Conservation (phyloP, 2,888 invertebrate species). For the Polydrusus tereticollis region DNA sequence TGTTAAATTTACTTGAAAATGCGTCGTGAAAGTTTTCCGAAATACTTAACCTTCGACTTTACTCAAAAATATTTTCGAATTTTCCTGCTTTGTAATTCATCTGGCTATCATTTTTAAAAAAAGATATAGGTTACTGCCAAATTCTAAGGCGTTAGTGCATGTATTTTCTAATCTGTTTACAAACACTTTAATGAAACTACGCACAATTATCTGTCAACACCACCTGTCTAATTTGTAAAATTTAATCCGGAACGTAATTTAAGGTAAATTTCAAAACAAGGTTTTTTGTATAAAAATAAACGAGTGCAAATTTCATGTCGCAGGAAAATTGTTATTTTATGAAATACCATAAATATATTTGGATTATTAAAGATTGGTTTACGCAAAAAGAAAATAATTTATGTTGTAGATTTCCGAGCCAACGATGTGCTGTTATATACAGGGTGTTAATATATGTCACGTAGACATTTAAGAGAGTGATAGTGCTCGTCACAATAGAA, state of each 20-base stretch:
- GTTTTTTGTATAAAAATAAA: not conserved
- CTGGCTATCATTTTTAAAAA: not conserved
- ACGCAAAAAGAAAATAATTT: too few species aligned
- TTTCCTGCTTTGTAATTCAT: slow-evolving; percentile 2
- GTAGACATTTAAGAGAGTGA: too few species aligned
- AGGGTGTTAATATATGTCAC: too few species aligned
- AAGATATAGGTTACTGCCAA: slow-evolving; percentile 4
- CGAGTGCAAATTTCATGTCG: too few species aligned
- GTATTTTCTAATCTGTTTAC: slow-evolving; percentile 25
- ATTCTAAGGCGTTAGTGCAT: slow-evolving; percentile 16
- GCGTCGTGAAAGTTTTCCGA: not conserved
- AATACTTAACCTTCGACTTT: slow-evolving; percentile 6
- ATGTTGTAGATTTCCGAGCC: too few species aligned
- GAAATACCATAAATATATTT: too few species aligned
- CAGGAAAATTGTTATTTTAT: too few species aligned
- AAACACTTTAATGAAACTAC: slow-evolving; percentile 20
- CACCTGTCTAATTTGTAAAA: slow-evolving; percentile 24
- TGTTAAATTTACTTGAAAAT: not conserved
- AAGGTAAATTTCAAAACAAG: not conserved
- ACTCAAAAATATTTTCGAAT: slow-evolving; percentile 11
- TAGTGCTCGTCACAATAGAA: too few species aligned
- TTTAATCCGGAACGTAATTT: slow-evolving; percentile 9
- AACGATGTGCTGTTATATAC: too few species aligned
- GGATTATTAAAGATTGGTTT: too few species aligned
- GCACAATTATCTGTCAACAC: slow-evolving; percentile 22